Base-by-base conservation (phyloP, 2,888 invertebrate species). In the Drosophila histrio region DNA sequence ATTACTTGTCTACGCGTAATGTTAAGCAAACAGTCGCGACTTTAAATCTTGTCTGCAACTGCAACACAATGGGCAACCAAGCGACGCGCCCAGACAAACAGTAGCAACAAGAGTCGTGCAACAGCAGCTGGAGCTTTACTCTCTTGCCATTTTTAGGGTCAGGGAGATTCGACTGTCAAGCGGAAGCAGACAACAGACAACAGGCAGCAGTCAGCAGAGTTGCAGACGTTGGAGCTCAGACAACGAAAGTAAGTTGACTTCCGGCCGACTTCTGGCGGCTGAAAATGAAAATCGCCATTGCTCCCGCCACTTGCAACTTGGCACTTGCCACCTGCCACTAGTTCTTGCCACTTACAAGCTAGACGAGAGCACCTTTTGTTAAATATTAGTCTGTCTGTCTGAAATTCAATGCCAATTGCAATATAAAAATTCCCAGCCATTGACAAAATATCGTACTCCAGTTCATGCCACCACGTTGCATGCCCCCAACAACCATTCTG, bases 401-500 rank as follows among this genome's bases (percentile, higher is more conserved):
- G 34, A 46, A 62, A 75, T 74, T 53, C 74, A 47, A 62, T 53
- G 39, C 52, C 52, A 41, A 53, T 41, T 60, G 60, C 81, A 83
- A 79, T 85, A 85, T 82, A 77, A 73, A 81, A 84, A 81, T 84
- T 81, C 85, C 60, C 65, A 68, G 78, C 76, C 73, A 76, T 53
- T 60, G 67, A 66, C 54, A 67, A 53, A 65, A 77, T 76, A 76
- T 54, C 9, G 46, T 32, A 26, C 6, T 9, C 26, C 43, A 26
- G 2, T 1, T 11, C 24, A 28, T 44, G 26, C n/a, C 26, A 3
- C 44, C 28, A 5, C n/a, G 19, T 28, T 46, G 44, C 44, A 44
- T 43, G 43, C 43, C 26, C n/a, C 26, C 22, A 13, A 13, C 11
- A 24, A 2, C 4, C n/a, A 11, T n/a, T n/a, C 9, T 11, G 11